Evolutionary conservation across 2,888 invertebrate species (phyloP), one percentile per base, ranked within the genome.

Genomic region (Nineta flava): DNA sequence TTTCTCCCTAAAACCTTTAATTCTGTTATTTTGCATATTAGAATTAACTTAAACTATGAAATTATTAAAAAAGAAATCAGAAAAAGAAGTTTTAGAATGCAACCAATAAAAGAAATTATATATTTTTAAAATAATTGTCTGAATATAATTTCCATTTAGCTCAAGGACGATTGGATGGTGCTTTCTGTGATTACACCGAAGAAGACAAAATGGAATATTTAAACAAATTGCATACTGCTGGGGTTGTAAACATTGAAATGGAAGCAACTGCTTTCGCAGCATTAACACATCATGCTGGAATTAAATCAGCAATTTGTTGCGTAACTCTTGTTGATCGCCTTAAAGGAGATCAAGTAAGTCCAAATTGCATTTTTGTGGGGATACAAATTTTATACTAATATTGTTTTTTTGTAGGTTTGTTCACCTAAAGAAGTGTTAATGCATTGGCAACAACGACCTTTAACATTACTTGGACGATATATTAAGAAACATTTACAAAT

Each of bases 161-260:
- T 31, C 96, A 97, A 71, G 95, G 91, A 15, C 79, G 97, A 41
- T 69, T 94, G 55, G 96, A 97, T 65, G 96, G 97, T 1, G 95
- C 95, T 4, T 95, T 96, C 70, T 96, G 96, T 67, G 92, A 94
- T 59, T 95, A 90, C 69, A 79, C 79, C 2, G 87, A 88, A 62
- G 68, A 75, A n/a, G 94, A 97, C 55, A 95, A 94, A 69, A 80
- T 88, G 77, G 81, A 81, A 46, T 97, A 91, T 64, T 70, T 97
- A 58, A 76, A 78, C 56, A 74, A 79, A 55, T 63, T 93, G 53
- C 78, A 81, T 54, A 76, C 80, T 53, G 70, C 79, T 46, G 93
- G 92, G 2, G 87, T 97, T 12, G 79, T 86, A 19, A 97, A 97
- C 67, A 94, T 97, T 59, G 97, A 97, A 72, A 95, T 95, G 96